Base-by-base conservation (phyloP, 2,888 invertebrate species). In the Dryadula phaetusa region DNA sequence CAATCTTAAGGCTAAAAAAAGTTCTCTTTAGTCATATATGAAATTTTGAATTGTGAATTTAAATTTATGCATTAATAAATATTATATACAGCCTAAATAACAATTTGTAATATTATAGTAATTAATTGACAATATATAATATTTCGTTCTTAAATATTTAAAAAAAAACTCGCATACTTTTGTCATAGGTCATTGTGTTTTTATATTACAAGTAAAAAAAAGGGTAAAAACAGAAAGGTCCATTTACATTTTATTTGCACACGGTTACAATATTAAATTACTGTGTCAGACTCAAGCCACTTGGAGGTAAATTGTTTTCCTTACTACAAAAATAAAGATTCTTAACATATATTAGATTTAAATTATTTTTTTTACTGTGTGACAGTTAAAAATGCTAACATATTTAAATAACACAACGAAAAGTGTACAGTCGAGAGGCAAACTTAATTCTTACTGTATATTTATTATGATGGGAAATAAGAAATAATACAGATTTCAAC, bases 201-300 rank as follows among this genome's bases (percentile, higher is more conserved):
- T 64, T 32, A 10, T n/a, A 7, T 40, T 18, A 16, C 12, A 49
- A 40, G 40, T 54, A 42, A 42, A 46, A 46, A 61, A 14, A 37
- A 14, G 5, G 56, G 56, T 18, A 42, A 58, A 14, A 56, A 56
- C 10, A 58, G 20, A 52, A 16, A 20, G 20, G 54, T 22, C 34
- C 46, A 69, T 69, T 69, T 63, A 66, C 63, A 69, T 69, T 46
- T 66, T 66, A 69, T 66, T 69, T 47, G 66, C 60, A 53, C 53
- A 42, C 40, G 52, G 56, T 16, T 63, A 58, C 47, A 53, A 70
- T 69, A 67, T 70, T 67, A 63, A 67, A 72, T 71, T 56, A 66
- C 68, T 63, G 44, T 70, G 71, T 70, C 67, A 70, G 60, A 49
- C 47, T 62, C 62, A 52, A 60, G 66, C 47, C 32, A 65, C 62